Conservation (phyloP, 2,113 vertebrate species). For the Pelusios castaneus region DNA sequence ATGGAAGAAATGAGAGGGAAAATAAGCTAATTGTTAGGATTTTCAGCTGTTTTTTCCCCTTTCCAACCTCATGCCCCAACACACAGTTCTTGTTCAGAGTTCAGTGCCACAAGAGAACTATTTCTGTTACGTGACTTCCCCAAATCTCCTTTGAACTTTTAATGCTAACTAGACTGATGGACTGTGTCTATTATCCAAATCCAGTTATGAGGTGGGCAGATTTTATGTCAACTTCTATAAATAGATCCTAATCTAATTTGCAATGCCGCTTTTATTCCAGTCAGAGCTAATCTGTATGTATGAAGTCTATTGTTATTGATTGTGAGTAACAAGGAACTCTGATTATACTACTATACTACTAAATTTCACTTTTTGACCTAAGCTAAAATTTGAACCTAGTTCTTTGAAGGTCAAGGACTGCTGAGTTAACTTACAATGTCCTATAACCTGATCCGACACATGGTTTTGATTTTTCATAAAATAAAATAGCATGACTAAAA, state of each 20-base stretch:
- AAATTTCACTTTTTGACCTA: not conserved
- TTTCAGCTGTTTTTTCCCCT: not conserved
- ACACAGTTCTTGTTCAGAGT: not conserved
- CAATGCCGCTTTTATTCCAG: not conserved
- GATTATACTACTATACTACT: not conserved
- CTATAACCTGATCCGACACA: not conserved
- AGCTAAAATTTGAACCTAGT: not conserved
- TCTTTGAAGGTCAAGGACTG: not conserved
- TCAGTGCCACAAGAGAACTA: not conserved
- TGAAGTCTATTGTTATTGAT: not conserved
- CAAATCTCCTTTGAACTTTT: not conserved
- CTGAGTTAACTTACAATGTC: not conserved
- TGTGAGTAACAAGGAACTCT: not conserved
- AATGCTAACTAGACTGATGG: not conserved
- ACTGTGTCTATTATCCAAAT: not conserved
- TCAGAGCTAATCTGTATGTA: not conserved
- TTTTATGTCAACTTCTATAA: not conserved
- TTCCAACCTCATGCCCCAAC: not conserved
- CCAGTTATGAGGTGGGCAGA: not conserved
- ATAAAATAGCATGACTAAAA: too few species aligned
- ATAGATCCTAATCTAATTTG: not conserved
- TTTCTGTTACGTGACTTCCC: not conserved
- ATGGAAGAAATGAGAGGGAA: not conserved
- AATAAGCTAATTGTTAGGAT: fast-evolving
- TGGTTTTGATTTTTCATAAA: not conserved